phyloP scores from a whole-genome alignment of 2,797 vertebrate genomes.

The Caiman crocodilus region DNA sequence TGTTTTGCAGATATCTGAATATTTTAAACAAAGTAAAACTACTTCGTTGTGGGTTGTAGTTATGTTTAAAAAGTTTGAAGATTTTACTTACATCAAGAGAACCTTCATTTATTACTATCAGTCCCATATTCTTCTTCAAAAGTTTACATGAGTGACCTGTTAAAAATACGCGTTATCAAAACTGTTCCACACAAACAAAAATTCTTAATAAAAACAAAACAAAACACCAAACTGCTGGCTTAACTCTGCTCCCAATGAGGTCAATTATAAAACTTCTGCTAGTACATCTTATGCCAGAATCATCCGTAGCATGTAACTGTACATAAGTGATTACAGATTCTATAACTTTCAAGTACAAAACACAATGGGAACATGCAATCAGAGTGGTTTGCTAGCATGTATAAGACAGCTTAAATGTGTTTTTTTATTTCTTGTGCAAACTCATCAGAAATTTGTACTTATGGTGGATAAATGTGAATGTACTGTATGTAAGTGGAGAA shows the following conservation, averaged over 20 bases:
- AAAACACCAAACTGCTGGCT: background rate
- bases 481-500: background rate
- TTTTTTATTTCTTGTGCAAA: background rate
- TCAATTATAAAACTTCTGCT: background rate
- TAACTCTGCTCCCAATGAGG: background rate
- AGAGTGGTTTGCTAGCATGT: background rate
- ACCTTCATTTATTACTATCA: conserved; percentile 96
- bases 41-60: background rate
- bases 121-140: conserved; percentile 96
- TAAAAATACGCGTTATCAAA: conserved; percentile 37
- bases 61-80: background rate
- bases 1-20: background rate
- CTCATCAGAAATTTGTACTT: background rate
- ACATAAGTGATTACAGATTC: background rate
- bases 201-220: too few species aligned
- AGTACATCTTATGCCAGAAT: background rate
- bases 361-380: background rate
- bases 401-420: background rate
- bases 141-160: conserved; percentile 97
- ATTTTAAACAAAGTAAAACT: background rate
- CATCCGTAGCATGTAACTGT: background rate
- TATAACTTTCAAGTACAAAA: background rate
- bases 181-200: background rate
- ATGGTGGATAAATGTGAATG: background rate
- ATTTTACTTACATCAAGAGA: conserved; percentile 95